Percentiles rank a stretch among this genome's conserved stretches.
phyloP scores from a whole-genome alignment of 2,888 invertebrate genomes.

The Pristionchus exspectatus region DNA sequence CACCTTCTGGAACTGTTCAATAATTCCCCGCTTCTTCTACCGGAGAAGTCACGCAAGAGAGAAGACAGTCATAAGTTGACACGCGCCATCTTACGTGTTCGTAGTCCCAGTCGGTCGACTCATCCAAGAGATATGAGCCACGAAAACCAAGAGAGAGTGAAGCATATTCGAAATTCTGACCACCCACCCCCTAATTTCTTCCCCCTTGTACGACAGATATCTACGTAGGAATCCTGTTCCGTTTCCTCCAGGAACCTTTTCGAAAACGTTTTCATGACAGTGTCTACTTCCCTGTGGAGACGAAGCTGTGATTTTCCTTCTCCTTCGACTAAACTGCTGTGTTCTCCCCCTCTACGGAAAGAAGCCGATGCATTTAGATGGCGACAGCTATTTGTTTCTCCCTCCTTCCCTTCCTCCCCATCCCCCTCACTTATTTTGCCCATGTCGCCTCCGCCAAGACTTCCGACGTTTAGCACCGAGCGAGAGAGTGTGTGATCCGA shows the following conservation, averaged over 20 bases:
- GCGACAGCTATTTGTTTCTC: conserved; percentile 41
- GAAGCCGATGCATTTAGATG: neutral
- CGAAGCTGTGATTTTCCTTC: conserved; percentile 1
- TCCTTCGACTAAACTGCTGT: neutral
- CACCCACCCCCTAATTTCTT: too few species aligned
- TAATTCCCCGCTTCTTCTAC: neutral
- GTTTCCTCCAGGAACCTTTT: neutral
- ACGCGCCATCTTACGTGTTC: neutral
- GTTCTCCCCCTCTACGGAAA: neutral
- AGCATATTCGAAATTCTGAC: too few species aligned
- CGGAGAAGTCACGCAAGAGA: too few species aligned
- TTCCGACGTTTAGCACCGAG: conserved; percentile 15
- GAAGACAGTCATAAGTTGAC: neutral
- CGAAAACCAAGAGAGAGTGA: too few species aligned
- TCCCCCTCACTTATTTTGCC: neutral
- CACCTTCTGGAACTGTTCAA: neutral
- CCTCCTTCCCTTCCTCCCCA: neutral
- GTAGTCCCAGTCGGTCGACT: too few species aligned
- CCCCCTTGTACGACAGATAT: too few species aligned
- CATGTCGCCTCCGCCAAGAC: neutral
- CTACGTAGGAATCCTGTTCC: neutral
- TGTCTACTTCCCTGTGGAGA: too few species aligned
- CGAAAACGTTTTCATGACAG: too few species aligned
- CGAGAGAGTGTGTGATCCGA: neutral
- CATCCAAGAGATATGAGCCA: too few species aligned